These are phyloP conservation scores for Lottia scabra DNA, from an alignment of 2,888 invertebrate species.

Conservation along the genomic window DNA sequence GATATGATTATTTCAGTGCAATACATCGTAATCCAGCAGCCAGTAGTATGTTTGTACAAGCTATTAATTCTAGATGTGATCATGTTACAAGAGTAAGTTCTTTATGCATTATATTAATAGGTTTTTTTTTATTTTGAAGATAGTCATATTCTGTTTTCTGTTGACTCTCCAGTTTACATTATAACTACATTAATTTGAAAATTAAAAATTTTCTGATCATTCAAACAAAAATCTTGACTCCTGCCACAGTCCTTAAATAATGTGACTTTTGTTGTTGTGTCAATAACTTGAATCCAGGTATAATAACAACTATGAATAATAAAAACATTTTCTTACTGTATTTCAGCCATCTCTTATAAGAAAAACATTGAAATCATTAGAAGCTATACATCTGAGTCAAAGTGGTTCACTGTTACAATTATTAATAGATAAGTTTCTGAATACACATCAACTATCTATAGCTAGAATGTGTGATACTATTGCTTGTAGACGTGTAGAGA, in stretches of 20 bases:
- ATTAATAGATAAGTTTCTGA: slow-evolving; percentile 77
- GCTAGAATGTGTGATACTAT: slow-evolving; percentile 80
- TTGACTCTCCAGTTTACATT: no score
- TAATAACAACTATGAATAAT: no score
- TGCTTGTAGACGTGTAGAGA: slow-evolving; percentile 77
- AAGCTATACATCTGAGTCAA: slow-evolving; percentile 76
- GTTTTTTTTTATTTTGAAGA: slow-evolving; percentile 40
- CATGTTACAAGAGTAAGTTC: slow-evolving; percentile 65
- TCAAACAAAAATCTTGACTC: no score
- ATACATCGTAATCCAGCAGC: slow-evolving; percentile 77
- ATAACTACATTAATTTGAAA: no score
- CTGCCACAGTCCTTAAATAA: no score
- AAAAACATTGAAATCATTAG: slow-evolving; percentile 78
- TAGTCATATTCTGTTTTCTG: not conserved
- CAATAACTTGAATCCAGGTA: no score
- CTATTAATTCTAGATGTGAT: slow-evolving; percentile 78
- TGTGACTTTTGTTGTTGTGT: no score
- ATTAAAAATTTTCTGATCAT: no score
- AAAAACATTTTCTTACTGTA: not conserved
- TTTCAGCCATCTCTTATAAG: slow-evolving; percentile 77
- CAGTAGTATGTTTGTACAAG: slow-evolving; percentile 80
- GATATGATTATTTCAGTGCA: slow-evolving; percentile 64
- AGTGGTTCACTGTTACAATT: slow-evolving; percentile 79
- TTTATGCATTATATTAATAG: slow-evolving; percentile 34
- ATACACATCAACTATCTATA: slow-evolving; percentile 78